These are phyloP conservation scores for Caenorhabditis sinica DNA, from an alignment of 2,888 invertebrate genomes.

Conservation along the genomic window DNA sequence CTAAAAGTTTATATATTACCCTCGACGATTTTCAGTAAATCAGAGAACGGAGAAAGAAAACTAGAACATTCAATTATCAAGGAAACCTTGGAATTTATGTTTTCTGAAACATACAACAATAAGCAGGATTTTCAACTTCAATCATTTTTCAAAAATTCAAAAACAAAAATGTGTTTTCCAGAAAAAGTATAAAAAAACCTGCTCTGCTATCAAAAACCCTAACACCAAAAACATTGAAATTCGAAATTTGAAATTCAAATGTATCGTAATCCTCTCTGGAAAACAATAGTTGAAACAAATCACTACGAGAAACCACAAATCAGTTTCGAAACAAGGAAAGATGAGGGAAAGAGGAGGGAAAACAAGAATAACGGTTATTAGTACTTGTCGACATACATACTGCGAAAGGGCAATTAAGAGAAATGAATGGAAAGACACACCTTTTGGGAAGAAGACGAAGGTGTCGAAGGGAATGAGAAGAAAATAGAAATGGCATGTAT, in stretches of 20 bases:
- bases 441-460: neutral
- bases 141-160: too few species aligned
- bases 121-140: too few species aligned
- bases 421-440: conserved; percentile 13
- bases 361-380: conserved; percentile 49
- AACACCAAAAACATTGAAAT: neutral
- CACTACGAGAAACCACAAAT: neutral
- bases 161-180: too few species aligned
- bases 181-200: too few species aligned
- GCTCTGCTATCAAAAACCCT: neutral
- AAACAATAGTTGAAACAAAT: neutral
- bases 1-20: too few species aligned
- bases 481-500: conserved; percentile 38
- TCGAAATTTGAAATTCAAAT: conserved; percentile 7
- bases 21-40: too few species aligned
- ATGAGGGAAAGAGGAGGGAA: neutral
- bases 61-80: too few species aligned
- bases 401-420: conserved; percentile 30
- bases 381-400: conserved; percentile 50
- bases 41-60: too few species aligned
- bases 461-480: conserved; percentile 1
- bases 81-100: too few species aligned
- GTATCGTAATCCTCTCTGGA: neutral
- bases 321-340: neutral
- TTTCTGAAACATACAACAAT: too few species aligned